Base-by-base conservation (phyloP, 1,140 invertebrate genomes). In the Harpegnathos saltator region DNA sequence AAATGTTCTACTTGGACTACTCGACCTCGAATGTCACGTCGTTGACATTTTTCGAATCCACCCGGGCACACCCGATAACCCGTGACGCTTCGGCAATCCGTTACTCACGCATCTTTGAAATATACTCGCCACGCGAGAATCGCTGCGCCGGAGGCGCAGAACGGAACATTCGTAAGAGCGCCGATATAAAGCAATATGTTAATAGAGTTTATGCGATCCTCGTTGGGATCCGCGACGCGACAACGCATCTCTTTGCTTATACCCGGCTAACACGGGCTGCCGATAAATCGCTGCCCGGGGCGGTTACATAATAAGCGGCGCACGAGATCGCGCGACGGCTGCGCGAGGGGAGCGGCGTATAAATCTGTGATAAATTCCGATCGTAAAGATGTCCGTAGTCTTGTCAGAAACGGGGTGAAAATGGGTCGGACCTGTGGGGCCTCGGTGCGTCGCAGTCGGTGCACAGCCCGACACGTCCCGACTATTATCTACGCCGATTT, bases 401-500 rank as follows among this genome's bases (percentile, higher is more conserved):
- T 92, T 93, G 92, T 93, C 88, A 85, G 85, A 90, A 92, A 92
- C 88, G 90, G 91, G 91, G 91, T 92, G 92, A 93, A 92, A 93
- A 93, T 92, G 91, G 91, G 85, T 69, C 87, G 72, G 75, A 69
- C 59, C 54, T 73, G 81, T 74, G 29, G 44, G 77, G 56, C 38
- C 59, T 54, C 22, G 29, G 48, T 26, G 44, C 61, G 58, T 24
- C 50, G 9, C 33, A 62, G 72, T 61, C 72, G 78, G 80, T 87
- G 86, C 83, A 44, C 38, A 82, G 56, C n/a, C n/a, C 72, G 77
- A 87, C 86, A 85, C 86, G 78, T 66, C 73, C 83, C 44, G 19
- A 5, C 26, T 29, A 83, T 85, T 88, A 85, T 83, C 68, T 65
- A 72, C 63, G 26, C 54, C 83, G 74, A 89, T 89, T 89, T 89